These are phyloP conservation scores for Dromaius novaehollandiae DNA, from an alignment of 2,113 vertebrate genomes.

Conservation along the genomic window DNA sequence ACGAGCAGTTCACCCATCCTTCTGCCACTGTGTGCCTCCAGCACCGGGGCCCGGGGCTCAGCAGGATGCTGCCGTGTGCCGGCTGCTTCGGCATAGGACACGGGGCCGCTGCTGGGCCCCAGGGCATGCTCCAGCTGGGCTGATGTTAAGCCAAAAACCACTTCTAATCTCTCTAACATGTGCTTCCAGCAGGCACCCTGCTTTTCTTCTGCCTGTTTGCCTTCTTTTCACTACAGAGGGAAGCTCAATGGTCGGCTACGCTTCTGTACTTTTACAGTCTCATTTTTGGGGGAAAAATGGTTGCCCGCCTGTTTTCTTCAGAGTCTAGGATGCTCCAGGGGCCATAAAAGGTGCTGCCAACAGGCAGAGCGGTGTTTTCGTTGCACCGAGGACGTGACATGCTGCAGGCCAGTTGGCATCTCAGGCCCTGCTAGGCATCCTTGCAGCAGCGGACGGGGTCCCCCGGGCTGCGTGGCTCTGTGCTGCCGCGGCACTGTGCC, in stretches of 20 bases:
- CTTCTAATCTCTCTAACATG: too few species aligned
- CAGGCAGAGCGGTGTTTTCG: not conserved
- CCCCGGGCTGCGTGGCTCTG: fast-evolving
- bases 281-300: not conserved
- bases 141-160: too few species aligned
- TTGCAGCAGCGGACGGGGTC: fast-evolving
- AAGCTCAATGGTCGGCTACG: not conserved
- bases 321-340: not conserved
- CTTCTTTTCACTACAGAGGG: too few species aligned
- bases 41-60: too few species aligned
- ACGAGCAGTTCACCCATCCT: fast-evolving
- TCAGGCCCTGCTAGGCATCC: not conserved
- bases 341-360: not conserved
- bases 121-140: too few species aligned
- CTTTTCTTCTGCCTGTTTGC: too few species aligned
- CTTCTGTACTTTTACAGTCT: too few species aligned
- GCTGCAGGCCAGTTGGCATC: not conserved
- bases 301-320: not conserved
- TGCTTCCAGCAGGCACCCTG: too few species aligned
- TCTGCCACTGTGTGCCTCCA: not conserved
- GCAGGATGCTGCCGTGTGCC: too few species aligned
- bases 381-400: not conserved
- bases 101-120: too few species aligned
- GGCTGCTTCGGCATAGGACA: too few species aligned
- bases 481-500: fast-evolving